Evolutionary conservation across 2,113 vertebrate species (phyloP).

Genomic region (Pollimyrus isidori): DNA sequence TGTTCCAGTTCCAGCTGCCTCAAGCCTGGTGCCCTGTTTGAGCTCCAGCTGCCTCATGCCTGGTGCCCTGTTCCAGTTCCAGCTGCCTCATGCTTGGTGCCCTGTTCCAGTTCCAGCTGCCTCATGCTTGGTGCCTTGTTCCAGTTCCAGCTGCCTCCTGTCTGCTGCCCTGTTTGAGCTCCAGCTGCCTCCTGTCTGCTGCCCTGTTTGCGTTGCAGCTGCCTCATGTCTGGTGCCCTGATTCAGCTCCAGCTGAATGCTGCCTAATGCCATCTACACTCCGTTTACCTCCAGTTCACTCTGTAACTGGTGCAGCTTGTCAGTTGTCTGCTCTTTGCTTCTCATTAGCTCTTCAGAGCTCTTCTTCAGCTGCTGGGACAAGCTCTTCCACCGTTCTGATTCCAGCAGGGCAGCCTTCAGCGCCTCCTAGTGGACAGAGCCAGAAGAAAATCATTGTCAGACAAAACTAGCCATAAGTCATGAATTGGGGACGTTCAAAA

Average conservation of each 20-base stretch:
- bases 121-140: not conserved
- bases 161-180: not conserved
- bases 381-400: conserved; percentile 64
- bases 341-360: conserved; percentile 49
- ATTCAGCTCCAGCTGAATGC: not conserved
- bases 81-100: not conserved
- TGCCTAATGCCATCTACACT: not conserved
- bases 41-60: too few relatives aligned
- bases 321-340: conserved; percentile 55
- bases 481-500: not conserved
- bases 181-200: too few relatives aligned
- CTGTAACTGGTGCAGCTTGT: conserved; percentile 64
- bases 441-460: not conserved
- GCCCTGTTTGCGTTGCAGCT: not conserved
- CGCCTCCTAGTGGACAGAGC: conserved; percentile 57
- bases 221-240: not conserved
- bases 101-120: not conserved
- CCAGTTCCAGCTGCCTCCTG: too few relatives aligned
- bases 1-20: not conserved
- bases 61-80: not conserved
- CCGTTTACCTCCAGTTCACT: conserved; percentile 72
- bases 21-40: not conserved
- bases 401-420: conserved; percentile 58
- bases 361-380: conserved; percentile 58
- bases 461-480: not conserved